A percentile compares a stretch with the other conserved stretches of the same genome.
Conservation (phyloP, 2,113 vertebrate genomes). For the Notechis scutatus region DNA sequence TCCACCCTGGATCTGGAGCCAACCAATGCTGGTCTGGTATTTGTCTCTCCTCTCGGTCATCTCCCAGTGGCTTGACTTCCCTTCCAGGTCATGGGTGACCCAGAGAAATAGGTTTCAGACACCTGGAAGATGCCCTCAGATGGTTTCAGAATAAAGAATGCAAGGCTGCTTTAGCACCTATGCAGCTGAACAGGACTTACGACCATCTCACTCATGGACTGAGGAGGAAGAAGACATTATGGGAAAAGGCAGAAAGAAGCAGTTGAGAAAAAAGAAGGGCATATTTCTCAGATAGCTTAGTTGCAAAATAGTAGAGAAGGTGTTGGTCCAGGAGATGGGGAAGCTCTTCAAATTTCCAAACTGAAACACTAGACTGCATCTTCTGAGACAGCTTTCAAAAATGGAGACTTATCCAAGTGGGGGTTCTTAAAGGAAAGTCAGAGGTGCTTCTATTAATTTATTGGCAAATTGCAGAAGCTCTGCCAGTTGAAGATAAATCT, state of each 20-base stretch:
- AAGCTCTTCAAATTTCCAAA: neutral
- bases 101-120: neutral
- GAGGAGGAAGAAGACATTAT: neutral
- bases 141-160: neutral
- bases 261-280: neutral
- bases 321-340: neutral
- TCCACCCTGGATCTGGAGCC: neutral
- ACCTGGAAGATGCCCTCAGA: neutral
- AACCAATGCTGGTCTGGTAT: neutral
- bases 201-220: neutral
- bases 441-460: neutral
- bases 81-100: neutral
- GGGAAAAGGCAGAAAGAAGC: neutral
- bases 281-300: neutral
- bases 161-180: neutral
- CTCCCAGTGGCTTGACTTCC: neutral
- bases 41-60: neutral
- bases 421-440: neutral
- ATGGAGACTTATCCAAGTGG: neutral
- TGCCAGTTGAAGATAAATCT: neutral
- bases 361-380: neutral
- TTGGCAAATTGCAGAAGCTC: neutral
- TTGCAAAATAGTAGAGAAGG: neutral
- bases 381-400: neutral
- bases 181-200: neutral